Conservation (phyloP, 2,888 invertebrate species). For the Cartodere bifasciata region DNA sequence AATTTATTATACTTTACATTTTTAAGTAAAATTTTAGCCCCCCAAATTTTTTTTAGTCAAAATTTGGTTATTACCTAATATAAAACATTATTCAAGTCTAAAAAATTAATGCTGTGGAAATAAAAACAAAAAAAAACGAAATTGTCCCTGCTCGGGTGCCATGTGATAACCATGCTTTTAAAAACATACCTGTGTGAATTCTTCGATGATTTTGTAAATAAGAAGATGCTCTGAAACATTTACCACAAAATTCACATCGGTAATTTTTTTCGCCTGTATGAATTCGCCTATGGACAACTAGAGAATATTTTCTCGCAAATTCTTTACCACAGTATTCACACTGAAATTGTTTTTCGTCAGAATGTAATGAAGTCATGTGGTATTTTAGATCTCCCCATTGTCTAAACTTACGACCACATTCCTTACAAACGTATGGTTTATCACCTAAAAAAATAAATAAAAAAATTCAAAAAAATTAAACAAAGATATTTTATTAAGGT, state of each 20-base stretch:
- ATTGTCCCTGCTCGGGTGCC: too few relatives aligned
- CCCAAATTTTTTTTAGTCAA: too few relatives aligned
- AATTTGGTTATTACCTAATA: too few relatives aligned
- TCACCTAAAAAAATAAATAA: slow-evolving; percentile 39
- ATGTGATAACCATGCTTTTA: background rate
- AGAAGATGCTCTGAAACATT: slow-evolving; percentile 74
- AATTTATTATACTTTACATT: too few relatives aligned
- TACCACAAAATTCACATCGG: slow-evolving; percentile 71
- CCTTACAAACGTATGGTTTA: slow-evolving; percentile 71
- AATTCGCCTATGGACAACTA: slow-evolving; percentile 73
- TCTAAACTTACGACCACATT: slow-evolving; percentile 65
- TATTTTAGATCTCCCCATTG: slow-evolving; percentile 85
- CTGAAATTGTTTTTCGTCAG: slow-evolving; percentile 68
- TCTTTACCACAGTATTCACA: slow-evolving; percentile 84
- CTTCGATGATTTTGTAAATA: slow-evolving; percentile 74
- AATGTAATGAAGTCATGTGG: slow-evolving; percentile 72
- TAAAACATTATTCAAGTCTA: too few relatives aligned
- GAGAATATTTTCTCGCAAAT: slow-evolving; percentile 76
- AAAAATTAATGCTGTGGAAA: slow-evolving; percentile 6
- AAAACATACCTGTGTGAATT: slow-evolving; percentile 61
- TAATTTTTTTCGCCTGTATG: slow-evolving; percentile 82
- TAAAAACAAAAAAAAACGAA: slow-evolving; percentile 5
- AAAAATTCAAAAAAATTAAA: slow-evolving; percentile 4
- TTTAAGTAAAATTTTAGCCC: too few relatives aligned
- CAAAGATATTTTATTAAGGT: background rate